These are phyloP conservation scores for Thamnaconus septentrionalis DNA, from an alignment of 2,113 vertebrate species.

Conservation along the genomic window DNA sequence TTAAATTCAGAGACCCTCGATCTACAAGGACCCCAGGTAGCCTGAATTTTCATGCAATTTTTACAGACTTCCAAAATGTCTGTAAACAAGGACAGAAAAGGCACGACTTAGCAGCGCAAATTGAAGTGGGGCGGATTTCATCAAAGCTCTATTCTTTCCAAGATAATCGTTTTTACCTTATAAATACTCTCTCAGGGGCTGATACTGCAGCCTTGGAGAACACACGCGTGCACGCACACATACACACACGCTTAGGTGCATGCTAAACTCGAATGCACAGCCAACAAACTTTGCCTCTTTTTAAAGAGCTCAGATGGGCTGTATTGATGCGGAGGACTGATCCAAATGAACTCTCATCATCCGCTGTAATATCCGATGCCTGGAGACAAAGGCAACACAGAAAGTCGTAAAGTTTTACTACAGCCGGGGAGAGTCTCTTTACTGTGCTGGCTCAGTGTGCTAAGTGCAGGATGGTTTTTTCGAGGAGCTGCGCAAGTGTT, in stretches of 20 bases:
- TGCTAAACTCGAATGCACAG: slow-evolving; percentile 23
- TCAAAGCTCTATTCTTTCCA: slow-evolving; percentile 67
- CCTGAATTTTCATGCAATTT: slow-evolving; percentile 27
- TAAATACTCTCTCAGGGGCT: slow-evolving; percentile 62
- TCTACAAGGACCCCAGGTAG: slow-evolving; percentile 6
- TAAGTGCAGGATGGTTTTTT: slow-evolving; percentile 41
- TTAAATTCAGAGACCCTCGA: slow-evolving; percentile 8
- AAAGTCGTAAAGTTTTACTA: slow-evolving; percentile 74
- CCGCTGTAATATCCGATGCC: slow-evolving; percentile 66
- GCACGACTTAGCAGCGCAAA: slow-evolving; percentile 43
- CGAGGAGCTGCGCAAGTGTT: slow-evolving; percentile 3
- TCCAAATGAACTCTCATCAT: slow-evolving; percentile 67
- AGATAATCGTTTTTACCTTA: slow-evolving; percentile 68
- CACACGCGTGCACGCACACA: slow-evolving; percentile 12
- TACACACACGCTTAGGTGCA: slow-evolving; percentile 8
- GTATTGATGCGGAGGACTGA: slow-evolving; percentile 65
- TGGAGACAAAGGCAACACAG: slow-evolving; percentile 68
- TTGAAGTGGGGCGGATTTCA: slow-evolving; percentile 70
- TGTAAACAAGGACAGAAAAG: slow-evolving; percentile 52
- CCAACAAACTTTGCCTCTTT: slow-evolving; percentile 40
- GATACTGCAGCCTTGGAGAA: slow-evolving; percentile 51
- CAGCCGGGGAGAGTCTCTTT: slow-evolving; percentile 70
- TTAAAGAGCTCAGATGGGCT: slow-evolving; percentile 69
- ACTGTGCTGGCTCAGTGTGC: slow-evolving; percentile 49
- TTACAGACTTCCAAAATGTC: slow-evolving; percentile 55